Conservation (phyloP, 2,888 invertebrate genomes). For the Lydus trimaculatus region DNA sequence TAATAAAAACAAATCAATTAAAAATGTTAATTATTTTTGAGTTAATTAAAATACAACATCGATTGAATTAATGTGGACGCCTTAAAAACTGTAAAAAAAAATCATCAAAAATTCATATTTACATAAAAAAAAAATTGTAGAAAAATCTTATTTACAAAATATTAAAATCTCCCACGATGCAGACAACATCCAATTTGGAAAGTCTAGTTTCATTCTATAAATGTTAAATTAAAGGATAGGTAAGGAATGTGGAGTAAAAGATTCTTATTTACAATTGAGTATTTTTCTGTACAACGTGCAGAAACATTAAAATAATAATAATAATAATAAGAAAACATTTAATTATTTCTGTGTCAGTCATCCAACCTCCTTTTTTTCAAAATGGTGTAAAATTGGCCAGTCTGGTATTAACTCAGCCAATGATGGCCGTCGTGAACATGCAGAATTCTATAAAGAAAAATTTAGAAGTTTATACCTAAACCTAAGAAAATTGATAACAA, state of each 20-base stretch:
- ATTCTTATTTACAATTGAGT: conserved; percentile 17
- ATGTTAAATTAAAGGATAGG: conserved; percentile 26
- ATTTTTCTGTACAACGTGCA: conserved; percentile 40
- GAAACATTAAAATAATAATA: conserved; percentile 44
- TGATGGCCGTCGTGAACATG: conserved; percentile 80
- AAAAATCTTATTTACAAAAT: conserved; percentile 36
- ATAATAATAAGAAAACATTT: conserved; percentile 39
- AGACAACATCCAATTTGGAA: conserved; percentile 52
- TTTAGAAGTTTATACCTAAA: conserved; percentile 51
- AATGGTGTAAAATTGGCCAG: conserved; percentile 91
- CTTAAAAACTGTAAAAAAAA: conserved; percentile 52
- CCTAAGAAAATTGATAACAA: conserved; percentile 18
- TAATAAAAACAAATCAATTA: conserved; percentile 43
- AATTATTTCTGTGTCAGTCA: conserved; percentile 49
- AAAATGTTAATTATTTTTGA: conserved; percentile 28
- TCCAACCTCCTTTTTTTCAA: conserved; percentile 87
- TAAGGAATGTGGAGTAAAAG: conserved; percentile 13
- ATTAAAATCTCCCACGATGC: conserved; percentile 47
- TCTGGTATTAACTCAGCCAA: conserved; percentile 96
- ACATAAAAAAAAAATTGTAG: not conserved
- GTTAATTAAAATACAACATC: conserved; percentile 29
- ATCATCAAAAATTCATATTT: conserved; percentile 41
- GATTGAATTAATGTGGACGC: conserved; percentile 40
- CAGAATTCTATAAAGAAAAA: conserved; percentile 62
- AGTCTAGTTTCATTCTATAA: conserved; percentile 19